A percentile compares a stretch with the other conserved stretches of the same genome.
phyloP scores from a whole-genome alignment of 2,888 invertebrate genomes.

The Synergus itoensis region DNA sequence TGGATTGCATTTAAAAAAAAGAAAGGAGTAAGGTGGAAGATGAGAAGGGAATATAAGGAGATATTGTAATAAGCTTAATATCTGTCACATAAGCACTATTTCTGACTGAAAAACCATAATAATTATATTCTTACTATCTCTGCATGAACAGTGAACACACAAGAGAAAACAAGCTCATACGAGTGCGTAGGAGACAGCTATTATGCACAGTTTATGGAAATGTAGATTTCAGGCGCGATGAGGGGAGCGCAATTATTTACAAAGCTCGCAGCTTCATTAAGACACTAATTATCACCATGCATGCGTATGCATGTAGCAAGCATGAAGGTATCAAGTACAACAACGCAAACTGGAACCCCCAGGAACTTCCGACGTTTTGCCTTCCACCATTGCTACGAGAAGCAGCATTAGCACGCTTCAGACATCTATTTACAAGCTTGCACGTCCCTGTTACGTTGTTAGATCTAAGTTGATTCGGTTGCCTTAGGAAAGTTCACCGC shows the following conservation, averaged over 20 bases:
- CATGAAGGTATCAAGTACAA: slow-evolving; percentile 60
- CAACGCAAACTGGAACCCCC: slow-evolving; percentile 54
- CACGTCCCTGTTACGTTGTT: slow-evolving; percentile 62
- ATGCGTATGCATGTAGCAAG: slow-evolving; percentile 67
- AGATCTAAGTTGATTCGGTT: slow-evolving; percentile 57
- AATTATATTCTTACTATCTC: not conserved
- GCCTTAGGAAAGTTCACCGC: slow-evolving; percentile 33
- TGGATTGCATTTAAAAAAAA: slow-evolving; percentile 12
- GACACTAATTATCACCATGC: slow-evolving; percentile 70
- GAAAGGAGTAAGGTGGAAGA: slow-evolving; percentile 32
- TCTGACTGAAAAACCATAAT: not conserved
- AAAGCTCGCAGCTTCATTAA: slow-evolving; percentile 64
- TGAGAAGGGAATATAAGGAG: not conserved
- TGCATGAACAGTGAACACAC: slow-evolving; percentile 6
- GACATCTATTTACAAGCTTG: slow-evolving; percentile 71
- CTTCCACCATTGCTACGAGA: slow-evolving; percentile 51
- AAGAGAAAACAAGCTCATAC: slow-evolving; percentile 34
- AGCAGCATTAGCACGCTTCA: slow-evolving; percentile 63
- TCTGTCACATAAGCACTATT: not conserved
- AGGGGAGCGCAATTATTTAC: slow-evolving; percentile 63
- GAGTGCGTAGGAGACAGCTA: slow-evolving; percentile 42
- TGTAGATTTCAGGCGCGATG: slow-evolving; percentile 35
- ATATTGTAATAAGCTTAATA: not conserved
- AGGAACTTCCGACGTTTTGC: slow-evolving; percentile 60
- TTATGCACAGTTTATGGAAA: slow-evolving; percentile 37